phyloP scores from a whole-genome alignment of 2,797 vertebrate genomes.

The Sylvilagus floridanus region DNA sequence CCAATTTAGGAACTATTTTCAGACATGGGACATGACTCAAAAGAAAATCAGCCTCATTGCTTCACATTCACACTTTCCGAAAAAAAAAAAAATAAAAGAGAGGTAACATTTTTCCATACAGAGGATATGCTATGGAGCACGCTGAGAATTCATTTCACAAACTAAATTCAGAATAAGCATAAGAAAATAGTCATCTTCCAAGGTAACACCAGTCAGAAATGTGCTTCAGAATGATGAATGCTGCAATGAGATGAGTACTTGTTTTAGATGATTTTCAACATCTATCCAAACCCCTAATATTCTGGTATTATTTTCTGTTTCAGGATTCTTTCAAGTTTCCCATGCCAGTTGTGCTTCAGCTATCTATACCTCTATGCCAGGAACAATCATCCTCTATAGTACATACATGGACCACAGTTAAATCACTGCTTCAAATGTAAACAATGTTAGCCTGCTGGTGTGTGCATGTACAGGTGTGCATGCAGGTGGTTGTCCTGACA shows the following conservation, averaged over 20 bases:
- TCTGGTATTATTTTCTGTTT: background rate
- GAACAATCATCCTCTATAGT: background rate
- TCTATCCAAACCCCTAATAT: background rate
- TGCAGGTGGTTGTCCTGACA: background rate
- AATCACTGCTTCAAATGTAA: background rate
- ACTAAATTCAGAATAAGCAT: constrained; percentile 27
- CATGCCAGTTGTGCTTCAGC: background rate
- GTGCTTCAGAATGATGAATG: background rate
- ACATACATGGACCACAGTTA: background rate
- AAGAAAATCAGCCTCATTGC: constrained; percentile 39
- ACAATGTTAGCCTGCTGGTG: background rate
- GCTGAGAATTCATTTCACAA: constrained; percentile 2
- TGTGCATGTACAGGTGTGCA: too few species aligned
- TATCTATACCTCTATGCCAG: background rate
- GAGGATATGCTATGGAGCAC: background rate
- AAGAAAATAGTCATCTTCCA: constrained; percentile 6
- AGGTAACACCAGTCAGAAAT: background rate
- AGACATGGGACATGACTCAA: constrained; percentile 55
- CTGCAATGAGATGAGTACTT: background rate
- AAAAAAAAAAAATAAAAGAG: background rate
- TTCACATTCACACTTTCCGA: constrained; percentile 48
- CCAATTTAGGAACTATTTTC: constrained; percentile 63
- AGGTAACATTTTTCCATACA: background rate
- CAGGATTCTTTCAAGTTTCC: background rate
- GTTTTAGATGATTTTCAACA: background rate